Evolutionary conservation across 2,113 vertebrate species (phyloP).

Genomic region (Stigmatopora nigra): DNA sequence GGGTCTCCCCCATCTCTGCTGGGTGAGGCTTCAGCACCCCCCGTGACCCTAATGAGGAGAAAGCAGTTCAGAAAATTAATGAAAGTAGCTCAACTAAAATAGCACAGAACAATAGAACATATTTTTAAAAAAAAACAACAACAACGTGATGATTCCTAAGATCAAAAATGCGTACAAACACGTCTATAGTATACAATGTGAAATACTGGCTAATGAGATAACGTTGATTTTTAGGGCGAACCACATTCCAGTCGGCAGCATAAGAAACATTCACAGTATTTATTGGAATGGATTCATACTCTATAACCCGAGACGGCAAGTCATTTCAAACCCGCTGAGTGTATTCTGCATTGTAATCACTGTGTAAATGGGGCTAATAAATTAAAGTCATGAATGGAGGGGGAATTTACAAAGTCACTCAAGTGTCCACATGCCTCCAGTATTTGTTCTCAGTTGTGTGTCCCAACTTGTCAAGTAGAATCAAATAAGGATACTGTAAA

Average conservation of each 20-base stretch:
- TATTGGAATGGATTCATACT: constrained; percentile 7
- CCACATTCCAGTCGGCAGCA: not conserved
- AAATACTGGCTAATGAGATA: too few relatives aligned
- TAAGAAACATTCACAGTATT: constrained; percentile 39
- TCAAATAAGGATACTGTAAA: not conserved
- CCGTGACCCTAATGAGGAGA: too few relatives aligned
- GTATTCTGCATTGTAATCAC: constrained; percentile 8
- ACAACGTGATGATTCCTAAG: too few relatives aligned
- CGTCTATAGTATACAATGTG: too few relatives aligned
- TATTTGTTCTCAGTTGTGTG: constrained; percentile 7
- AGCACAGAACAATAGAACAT: too few relatives aligned
- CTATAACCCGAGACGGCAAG: constrained; percentile 10
- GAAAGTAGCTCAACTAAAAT: too few relatives aligned
- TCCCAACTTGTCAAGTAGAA: constrained; percentile 1
- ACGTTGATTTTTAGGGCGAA: too few relatives aligned
- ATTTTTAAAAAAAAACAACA: too few relatives aligned
- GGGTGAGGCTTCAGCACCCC: too few relatives aligned
- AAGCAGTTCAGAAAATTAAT: too few relatives aligned
- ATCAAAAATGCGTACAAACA: too few relatives aligned
- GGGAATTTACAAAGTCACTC: not conserved
- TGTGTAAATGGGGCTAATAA: constrained; percentile 2
- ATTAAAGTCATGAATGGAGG: not conserved
- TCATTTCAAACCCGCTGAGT: not conserved
- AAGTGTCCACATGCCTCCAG: not conserved
- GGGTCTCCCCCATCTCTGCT: too few relatives aligned